Percentiles rank a stretch among this genome's conserved stretches.
phyloP scores from a whole-genome alignment of 2,888 invertebrate genomes.

The Agonopterix alstromeriana region DNA sequence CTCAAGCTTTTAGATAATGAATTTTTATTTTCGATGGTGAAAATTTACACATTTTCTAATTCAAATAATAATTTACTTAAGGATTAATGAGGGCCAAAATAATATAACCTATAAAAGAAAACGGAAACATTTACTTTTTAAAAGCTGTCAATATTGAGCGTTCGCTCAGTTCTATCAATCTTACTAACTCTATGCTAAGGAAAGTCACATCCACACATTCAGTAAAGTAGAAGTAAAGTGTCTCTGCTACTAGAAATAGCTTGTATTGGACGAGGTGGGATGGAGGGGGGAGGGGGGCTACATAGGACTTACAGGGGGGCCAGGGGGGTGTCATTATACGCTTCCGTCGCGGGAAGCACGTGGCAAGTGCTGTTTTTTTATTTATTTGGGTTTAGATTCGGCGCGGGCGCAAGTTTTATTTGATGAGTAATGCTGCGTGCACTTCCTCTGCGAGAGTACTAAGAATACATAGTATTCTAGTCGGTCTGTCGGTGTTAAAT shows the following conservation, averaged over 20 bases:
- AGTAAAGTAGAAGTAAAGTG: constrained; percentile 60
- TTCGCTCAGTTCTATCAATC: background rate
- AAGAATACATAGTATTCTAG: background rate
- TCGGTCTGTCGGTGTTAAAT: no score
- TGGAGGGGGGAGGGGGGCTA: constrained; percentile 11
- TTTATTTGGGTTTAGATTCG: constrained; percentile 5
- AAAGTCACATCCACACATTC: constrained; percentile 48
- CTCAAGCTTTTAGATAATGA: no score
- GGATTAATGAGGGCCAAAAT: no score
- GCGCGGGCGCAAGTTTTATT: background rate
- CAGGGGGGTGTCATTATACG: constrained; percentile 17
- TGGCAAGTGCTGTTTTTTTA: constrained; percentile 42
- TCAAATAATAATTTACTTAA: no score
- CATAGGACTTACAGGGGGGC: constrained; percentile 27
- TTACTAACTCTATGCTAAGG: constrained; percentile 29
- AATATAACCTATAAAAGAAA: no score
- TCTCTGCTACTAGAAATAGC: constrained; percentile 63
- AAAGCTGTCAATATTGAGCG: no score
- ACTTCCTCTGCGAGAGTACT: background rate
- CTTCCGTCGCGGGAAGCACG: constrained; percentile 54
- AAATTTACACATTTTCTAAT: no score
- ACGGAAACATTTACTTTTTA: no score
- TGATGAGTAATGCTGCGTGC: constrained; percentile 1
- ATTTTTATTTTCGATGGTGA: no score
- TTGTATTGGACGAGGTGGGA: constrained; percentile 29